These are phyloP conservation scores for Grapholita molesta DNA, from an alignment of 1,140 invertebrate species.

Conservation along the genomic window DNA sequence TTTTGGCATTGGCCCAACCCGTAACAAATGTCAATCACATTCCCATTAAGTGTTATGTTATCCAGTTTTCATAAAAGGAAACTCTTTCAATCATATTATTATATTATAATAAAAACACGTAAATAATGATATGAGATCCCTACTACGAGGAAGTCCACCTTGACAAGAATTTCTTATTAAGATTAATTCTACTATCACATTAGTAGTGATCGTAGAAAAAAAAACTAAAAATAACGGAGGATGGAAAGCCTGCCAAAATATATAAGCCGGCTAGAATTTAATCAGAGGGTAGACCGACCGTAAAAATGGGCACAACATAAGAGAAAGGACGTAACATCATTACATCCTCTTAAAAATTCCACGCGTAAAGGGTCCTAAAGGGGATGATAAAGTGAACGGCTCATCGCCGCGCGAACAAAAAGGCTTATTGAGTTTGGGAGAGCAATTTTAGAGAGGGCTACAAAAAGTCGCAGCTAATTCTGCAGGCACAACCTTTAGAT, in stretches of 20 bases:
- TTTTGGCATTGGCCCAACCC: no score
- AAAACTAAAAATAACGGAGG: no score
- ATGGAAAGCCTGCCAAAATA: neutral
- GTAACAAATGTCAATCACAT: neutral
- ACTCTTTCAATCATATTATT: neutral
- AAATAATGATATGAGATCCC: no score
- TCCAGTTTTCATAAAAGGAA: neutral
- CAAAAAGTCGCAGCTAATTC: slow-evolving; percentile 14
- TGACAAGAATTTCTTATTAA: no score
- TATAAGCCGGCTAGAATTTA: neutral
- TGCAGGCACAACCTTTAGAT: slow-evolving; percentile 10
- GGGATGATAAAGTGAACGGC: slow-evolving; percentile 47
- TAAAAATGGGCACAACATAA: slow-evolving; percentile 25
- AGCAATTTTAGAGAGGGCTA: slow-evolving; percentile 40
- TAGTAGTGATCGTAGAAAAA: no score
- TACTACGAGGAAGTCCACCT: no score
- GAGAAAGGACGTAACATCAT: slow-evolving; percentile 39
- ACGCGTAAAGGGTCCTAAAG: slow-evolving; percentile 36
- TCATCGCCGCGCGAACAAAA: slow-evolving; percentile 50
- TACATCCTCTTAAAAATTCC: slow-evolving; percentile 49
- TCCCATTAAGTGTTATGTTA: neutral
- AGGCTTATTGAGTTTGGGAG: slow-evolving; percentile 53
- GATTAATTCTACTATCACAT: no score
- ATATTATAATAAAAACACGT: no score
- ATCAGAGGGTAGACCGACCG: slow-evolving; percentile 10